phyloP scores from a whole-genome alignment of 2,888 invertebrate species.

The Tachystola acroxantha region DNA sequence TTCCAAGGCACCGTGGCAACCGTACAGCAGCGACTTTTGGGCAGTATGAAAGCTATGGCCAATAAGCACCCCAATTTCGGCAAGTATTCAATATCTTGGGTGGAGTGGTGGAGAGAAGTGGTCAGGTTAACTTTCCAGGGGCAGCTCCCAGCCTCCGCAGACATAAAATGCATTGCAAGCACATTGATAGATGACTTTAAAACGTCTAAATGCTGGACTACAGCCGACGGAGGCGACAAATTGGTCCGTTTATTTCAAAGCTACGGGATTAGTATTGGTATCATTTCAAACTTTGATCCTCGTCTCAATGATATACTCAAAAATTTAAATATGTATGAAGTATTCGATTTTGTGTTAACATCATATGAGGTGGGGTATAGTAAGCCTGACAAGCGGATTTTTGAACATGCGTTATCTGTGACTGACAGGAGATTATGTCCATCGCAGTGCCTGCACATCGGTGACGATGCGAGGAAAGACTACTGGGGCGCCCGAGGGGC shows the following conservation, averaged over 20 bases:
- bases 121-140: conserved; percentile 81
- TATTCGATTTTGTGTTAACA: conserved; percentile 88
- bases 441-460: conserved; percentile 87
- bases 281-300: conserved; percentile 94
- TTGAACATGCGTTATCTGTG: conserved; percentile 77
- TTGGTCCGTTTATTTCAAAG: conserved; percentile 80
- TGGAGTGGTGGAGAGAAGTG: conserved; percentile 89
- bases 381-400: conserved; percentile 88
- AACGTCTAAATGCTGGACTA: conserved; percentile 85
- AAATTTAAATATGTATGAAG: conserved; percentile 81
- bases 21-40: conserved; percentile 80
- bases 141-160: conserved; percentile 44
- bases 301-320: conserved; percentile 83
- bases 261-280: conserved; percentile 78
- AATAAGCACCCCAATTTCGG: conserved; percentile 90
- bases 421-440: conserved; percentile 66
- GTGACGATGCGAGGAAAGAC: conserved; percentile 87
- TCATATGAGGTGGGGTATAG: conserved; percentile 86
- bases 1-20: conserved; percentile 73
- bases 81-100: conserved; percentile 82
- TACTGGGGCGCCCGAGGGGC: conserved; percentile 85
- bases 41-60: conserved; percentile 81
- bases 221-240: conserved; percentile 79
- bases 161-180: conserved; percentile 62
- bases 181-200: conserved; percentile 84